Evolutionary conservation across 2,888 invertebrate genomes (phyloP).

Genomic region (Cyclophora albipunctata): DNA sequence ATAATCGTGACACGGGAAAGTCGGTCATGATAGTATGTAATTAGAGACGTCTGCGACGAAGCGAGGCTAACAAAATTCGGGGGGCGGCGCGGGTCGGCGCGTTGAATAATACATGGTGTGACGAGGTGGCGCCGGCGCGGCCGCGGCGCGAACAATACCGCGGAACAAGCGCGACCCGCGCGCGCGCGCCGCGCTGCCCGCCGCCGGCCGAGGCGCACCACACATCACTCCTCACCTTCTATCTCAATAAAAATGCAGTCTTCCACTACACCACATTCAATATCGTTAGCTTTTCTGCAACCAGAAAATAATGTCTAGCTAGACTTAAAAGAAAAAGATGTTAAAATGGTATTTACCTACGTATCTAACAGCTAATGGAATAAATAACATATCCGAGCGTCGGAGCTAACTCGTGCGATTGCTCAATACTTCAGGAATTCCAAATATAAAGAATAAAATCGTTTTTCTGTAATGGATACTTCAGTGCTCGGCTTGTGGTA

Average conservation of each 20-base stretch:
- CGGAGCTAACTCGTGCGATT: not conserved
- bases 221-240: constrained; percentile 23
- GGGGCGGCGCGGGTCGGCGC: constrained; percentile 64
- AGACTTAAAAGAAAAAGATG: no score
- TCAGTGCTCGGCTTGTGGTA: constrained; percentile 19
- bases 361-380: no score
- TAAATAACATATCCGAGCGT: no score
- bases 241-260: constrained; percentile 4
- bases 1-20: constrained; percentile 54
- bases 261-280: no score
- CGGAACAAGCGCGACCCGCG: constrained; percentile 20
- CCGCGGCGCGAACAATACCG: not conserved
- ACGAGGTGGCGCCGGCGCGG: constrained; percentile 42
- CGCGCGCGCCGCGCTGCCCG: constrained; percentile 26
- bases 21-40: constrained; percentile 62
- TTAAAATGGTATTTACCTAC: no score
- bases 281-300: no score
- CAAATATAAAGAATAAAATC: not conserved
- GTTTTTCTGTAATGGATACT: constrained; percentile 39
- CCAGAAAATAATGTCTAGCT: no score
- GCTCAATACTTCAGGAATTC: not conserved
- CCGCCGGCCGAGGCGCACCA: constrained; percentile 14
- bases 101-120: constrained; percentile 62
- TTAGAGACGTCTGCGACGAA: constrained; percentile 50
- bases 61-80: constrained; percentile 59